phyloP scores from a whole-genome alignment of 2,113 vertebrate genomes.

The Benitochromis conjunctus region DNA sequence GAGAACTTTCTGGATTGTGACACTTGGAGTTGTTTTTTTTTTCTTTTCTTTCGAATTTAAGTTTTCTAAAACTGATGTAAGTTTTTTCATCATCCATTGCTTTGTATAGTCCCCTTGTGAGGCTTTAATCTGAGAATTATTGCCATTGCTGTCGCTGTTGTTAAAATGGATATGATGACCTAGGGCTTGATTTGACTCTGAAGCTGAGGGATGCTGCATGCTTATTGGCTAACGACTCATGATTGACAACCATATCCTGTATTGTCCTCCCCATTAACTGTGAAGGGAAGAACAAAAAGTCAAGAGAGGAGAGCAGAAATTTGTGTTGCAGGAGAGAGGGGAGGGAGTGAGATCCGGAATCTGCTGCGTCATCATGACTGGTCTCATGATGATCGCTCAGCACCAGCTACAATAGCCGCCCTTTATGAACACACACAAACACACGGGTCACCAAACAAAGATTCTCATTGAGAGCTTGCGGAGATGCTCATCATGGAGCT shows the following conservation, averaged over 20 bases:
- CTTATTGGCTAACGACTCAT: not conserved
- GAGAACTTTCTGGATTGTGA: not conserved
- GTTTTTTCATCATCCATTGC: not conserved
- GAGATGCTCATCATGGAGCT: conserved; percentile 52
- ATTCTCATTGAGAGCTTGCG: conserved; percentile 47
- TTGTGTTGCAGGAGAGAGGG: not conserved
- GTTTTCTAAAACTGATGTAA: not conserved
- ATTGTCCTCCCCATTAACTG: not conserved
- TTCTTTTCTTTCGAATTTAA: not conserved
- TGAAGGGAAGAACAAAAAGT: not conserved
- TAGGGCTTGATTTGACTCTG: not conserved
- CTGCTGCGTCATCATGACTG: conserved; percentile 73
- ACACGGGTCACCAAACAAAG: conserved; percentile 51
- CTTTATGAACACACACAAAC: conserved; percentile 36
- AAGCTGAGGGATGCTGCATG: not conserved
- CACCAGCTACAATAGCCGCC: conserved; percentile 61
- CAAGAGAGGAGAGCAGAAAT: conserved; percentile 27
- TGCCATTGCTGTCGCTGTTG: not conserved
- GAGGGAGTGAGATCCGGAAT: conserved; percentile 49
- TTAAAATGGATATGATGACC: not conserved
- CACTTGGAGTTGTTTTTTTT: not conserved
- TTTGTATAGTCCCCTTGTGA: not conserved
- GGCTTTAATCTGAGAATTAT: not conserved
- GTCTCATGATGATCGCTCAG: conserved; percentile 66
- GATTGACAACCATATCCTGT: not conserved